Conservation (phyloP, 2,797 vertebrate species). For the Gastrophryne carolinensis region DNA sequence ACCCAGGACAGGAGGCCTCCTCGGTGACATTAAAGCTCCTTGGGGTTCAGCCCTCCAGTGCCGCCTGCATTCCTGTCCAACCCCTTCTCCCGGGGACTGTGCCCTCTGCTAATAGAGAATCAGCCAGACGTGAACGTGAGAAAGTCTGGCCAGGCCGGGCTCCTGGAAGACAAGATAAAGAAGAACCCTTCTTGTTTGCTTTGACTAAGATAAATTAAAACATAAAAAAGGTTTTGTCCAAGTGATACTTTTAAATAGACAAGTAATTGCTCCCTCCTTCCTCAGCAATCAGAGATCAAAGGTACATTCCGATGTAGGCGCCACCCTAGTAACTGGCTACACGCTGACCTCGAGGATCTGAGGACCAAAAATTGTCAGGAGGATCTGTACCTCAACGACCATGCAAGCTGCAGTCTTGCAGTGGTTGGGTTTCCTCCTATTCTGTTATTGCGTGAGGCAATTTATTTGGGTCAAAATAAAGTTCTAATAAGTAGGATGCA, state of each 20-base stretch:
- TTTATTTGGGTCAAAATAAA: no score
- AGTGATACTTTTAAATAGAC: conserved; percentile 49
- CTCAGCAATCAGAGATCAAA: conserved; percentile 56
- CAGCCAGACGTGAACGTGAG: conserved; percentile 78
- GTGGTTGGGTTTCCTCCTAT: no score
- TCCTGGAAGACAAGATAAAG: conserved; percentile 50
- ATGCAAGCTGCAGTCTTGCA: no score
- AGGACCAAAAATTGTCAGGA: no score
- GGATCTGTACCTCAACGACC: no score
- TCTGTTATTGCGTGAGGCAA: no score
- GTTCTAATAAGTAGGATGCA: no score
- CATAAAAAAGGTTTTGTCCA: conserved; percentile 46
- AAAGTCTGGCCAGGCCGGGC: conserved; percentile 70
- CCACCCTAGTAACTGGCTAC: conserved; percentile 29
- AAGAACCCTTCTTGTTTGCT: conserved; percentile 48
- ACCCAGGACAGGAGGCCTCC: conserved; percentile 53
- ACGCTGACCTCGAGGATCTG: not conserved
- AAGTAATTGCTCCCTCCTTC: conserved; percentile 41
- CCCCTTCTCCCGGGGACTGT: conserved; percentile 62
- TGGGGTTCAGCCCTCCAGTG: conserved; percentile 61
- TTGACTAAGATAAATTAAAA: conserved; percentile 50
- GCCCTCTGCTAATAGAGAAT: conserved; percentile 65
- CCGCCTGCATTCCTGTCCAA: conserved; percentile 62
- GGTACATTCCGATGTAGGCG: conserved; percentile 35
- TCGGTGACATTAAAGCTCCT: conserved; percentile 53